phyloP scores from a whole-genome alignment of 2,113 vertebrate species.

The Poecilia latipinna region DNA sequence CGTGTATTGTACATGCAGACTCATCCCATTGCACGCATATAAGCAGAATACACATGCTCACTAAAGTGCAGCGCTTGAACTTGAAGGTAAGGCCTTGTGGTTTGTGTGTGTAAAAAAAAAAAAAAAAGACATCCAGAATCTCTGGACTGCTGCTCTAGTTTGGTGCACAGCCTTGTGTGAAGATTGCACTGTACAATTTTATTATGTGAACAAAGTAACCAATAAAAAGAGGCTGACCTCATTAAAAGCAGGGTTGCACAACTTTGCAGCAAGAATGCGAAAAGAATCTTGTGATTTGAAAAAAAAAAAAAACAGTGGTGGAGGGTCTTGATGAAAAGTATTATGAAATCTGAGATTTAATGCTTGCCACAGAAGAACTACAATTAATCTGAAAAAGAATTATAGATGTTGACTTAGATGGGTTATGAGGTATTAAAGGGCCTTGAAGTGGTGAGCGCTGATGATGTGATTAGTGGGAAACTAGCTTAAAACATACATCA shows the following conservation, averaged over 20 bases:
- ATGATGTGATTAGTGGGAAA: background rate
- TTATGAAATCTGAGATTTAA: conserved; percentile 49
- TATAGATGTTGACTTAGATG: conserved; percentile 28
- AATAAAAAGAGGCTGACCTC: conserved; percentile 57
- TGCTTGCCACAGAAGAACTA: conserved; percentile 18
- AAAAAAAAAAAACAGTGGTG: conserved; percentile 26
- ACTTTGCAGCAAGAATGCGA: conserved; percentile 34
- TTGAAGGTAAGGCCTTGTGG: conserved; percentile 37
- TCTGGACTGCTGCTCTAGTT: conserved; percentile 40
- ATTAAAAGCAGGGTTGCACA: conserved; percentile 57
- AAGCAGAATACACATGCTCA: conserved; percentile 3
- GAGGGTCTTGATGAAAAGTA: conserved; percentile 25
- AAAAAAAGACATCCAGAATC: conserved; percentile 60
- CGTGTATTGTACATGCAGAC: conserved; percentile 6
- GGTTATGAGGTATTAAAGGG: conserved; percentile 14
- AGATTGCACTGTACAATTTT: conserved; percentile 59
- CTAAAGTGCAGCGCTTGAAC: conserved; percentile 20
- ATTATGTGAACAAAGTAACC: conserved; percentile 63
- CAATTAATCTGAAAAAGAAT: conserved; percentile 36
- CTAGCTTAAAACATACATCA: background rate
- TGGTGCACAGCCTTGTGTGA: conserved; percentile 54
- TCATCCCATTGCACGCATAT: conserved; percentile 18
- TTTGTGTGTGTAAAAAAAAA: conserved; percentile 60
- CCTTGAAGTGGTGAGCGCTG: background rate
- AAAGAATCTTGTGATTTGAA: conserved; percentile 30